Percentiles rank a stretch among this genome's conserved stretches.
Evolutionary conservation across 2,797 vertebrate genomes (phyloP).

Genomic region (Rhinogobio ventralis): DNA sequence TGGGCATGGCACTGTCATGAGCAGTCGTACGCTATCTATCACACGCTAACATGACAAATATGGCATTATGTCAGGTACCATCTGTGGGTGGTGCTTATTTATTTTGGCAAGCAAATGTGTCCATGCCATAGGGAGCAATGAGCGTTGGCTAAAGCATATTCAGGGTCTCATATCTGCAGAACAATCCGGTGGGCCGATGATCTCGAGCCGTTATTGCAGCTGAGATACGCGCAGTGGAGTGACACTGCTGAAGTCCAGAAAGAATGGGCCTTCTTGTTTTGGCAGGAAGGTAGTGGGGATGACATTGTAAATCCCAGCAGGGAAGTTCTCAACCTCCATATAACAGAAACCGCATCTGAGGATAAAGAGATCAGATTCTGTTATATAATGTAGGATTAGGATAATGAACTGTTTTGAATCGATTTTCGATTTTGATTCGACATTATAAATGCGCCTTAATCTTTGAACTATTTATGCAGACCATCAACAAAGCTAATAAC

Average conservation of each 20-base stretch:
- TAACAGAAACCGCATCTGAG: conserved; percentile 96
- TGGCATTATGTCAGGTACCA: conserved; percentile 6
- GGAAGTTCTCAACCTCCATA: conserved; percentile 86
- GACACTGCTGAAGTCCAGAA: conserved; percentile 91
- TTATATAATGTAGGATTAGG: background rate
- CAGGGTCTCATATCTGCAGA: background rate
- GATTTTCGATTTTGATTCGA: no score
- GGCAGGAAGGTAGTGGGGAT: conserved; percentile 95
- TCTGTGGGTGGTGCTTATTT: conserved; percentile 18
- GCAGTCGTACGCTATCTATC: background rate
- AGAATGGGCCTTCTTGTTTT: conserved; percentile 97
- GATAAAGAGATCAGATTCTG: background rate
- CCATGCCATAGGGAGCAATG: background rate
- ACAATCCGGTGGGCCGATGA: background rate
- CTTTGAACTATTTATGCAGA: background rate
- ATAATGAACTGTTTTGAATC: background rate
- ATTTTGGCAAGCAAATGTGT: conserved; percentile 9
- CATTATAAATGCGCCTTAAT: background rate
- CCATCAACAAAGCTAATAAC: background rate
- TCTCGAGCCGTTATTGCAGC: conserved; percentile 83
- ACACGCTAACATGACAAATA: conserved; percentile 35
- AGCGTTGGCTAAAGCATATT: background rate
- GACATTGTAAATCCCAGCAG: conserved; percentile 93
- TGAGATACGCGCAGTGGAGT: conserved; percentile 86
- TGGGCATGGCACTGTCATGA: conserved; percentile 11